These are phyloP conservation scores for Frankliniella intonsa DNA, from an alignment of 2,888 invertebrate genomes.

Conservation along the genomic window DNA sequence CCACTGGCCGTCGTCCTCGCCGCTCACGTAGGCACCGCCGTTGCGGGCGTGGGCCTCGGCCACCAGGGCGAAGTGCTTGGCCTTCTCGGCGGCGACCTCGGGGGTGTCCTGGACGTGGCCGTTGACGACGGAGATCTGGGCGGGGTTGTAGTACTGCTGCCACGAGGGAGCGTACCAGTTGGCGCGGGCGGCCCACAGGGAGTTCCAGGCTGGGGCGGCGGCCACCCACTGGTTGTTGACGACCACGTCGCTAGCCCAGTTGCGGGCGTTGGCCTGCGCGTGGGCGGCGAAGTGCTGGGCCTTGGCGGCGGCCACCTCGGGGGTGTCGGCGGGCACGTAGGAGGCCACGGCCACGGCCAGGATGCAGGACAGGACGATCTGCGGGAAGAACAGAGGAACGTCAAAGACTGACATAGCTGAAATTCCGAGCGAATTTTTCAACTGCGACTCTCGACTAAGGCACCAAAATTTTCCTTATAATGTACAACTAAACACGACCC, in stretches of 20 bases:
- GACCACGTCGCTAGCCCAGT: slow-evolving; percentile 21
- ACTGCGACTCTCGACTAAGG: no score
- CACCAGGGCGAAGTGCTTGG: slow-evolving; percentile 21
- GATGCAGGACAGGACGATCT: slow-evolving; percentile 11
- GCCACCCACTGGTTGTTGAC: slow-evolving; percentile 22
- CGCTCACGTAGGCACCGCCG: background rate
- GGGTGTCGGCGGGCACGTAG: slow-evolving; percentile 25
- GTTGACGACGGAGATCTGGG: slow-evolving; percentile 20
- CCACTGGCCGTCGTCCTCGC: background rate
- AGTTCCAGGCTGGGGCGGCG: background rate
- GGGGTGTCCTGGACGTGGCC: slow-evolving; percentile 21
- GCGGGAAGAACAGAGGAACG: background rate
- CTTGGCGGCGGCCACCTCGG: slow-evolving; percentile 25
- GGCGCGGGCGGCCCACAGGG: background rate
- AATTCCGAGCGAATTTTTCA: no score
- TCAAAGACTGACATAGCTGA: no score
- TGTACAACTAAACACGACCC: background rate
- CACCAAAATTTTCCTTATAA: no score
- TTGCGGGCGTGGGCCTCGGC: slow-evolving; percentile 8
- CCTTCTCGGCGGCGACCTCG: slow-evolving; percentile 23
- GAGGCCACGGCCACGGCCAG: slow-evolving; percentile 22
- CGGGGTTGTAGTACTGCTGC: background rate
- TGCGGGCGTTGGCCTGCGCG: background rate
- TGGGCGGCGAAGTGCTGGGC: slow-evolving; percentile 20
- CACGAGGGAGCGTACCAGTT: slow-evolving; percentile 4